A percentile compares a stretch with the other conserved stretches of the same genome.
Evolutionary conservation across 2,113 vertebrate species (phyloP).

Genomic region (Ursus arctos): DNA sequence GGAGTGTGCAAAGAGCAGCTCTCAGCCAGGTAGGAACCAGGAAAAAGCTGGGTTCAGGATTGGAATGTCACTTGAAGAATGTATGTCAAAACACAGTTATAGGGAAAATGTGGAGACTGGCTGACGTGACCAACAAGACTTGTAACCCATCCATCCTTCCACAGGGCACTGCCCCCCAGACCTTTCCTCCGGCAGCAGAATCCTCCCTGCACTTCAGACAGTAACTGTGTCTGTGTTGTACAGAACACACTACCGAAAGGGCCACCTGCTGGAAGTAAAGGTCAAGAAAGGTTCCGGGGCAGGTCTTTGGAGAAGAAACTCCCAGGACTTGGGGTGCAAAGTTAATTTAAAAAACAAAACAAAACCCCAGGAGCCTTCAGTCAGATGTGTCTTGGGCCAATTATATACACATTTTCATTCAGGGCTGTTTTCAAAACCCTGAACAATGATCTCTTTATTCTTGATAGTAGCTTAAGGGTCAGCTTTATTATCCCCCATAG

Average conservation of each 20-base stretch:
- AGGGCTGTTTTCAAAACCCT: constrained; percentile 32
- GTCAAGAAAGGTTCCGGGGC: neutral
- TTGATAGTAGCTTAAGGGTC: neutral
- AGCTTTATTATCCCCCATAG: neutral
- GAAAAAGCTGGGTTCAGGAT: neutral
- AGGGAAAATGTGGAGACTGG: neutral
- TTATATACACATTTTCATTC: neutral
- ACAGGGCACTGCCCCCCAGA: rapidly evolving
- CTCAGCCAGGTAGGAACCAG: neutral
- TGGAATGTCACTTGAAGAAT: neutral
- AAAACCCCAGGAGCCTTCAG: neutral
- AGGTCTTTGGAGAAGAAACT: neutral
- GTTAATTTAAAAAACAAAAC: neutral
- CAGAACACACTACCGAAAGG: neutral
- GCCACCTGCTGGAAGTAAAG: neutral
- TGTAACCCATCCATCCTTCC: neutral
- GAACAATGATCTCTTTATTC: constrained; percentile 49
- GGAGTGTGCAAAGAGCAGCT: neutral
- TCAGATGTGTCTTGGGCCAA: neutral
- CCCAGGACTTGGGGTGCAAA: neutral
- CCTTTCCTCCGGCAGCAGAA: neutral
- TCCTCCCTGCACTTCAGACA: neutral
- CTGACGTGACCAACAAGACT: neutral
- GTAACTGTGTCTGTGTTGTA: neutral
- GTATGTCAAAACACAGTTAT: neutral